Base-by-base conservation (phyloP, 2,797 vertebrate species). In the Gadopsis marmoratus region DNA sequence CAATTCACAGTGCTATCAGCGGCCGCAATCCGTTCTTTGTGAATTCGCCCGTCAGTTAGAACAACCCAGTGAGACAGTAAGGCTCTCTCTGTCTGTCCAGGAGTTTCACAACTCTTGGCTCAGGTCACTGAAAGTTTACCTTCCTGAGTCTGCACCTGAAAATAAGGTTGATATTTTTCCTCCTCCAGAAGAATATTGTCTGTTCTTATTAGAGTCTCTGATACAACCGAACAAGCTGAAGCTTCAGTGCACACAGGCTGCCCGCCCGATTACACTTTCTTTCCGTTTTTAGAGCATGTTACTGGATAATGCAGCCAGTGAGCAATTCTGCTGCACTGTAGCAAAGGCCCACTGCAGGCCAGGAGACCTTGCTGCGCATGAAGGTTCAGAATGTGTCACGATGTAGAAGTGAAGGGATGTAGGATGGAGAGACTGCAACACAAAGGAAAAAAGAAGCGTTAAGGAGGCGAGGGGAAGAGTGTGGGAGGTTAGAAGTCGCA, bases 181-280 rank as follows among this genome's bases (percentile, higher is more conserved):
- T 63, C 71, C 70, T 61, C 71, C 29, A 88, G 87, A 83, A 90
- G 89, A 87, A 87, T 50, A 82, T 83, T 93, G 92, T 93, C 91
- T 81, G 71, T 89, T 93, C 92, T 88, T 83, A 91, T 94, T 93
- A 93, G 73, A 86, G 77, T 93, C 86, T 83, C 68, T 69, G 86
- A 88, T 86, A 89, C 83, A 62, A 74, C 14, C 59, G 50, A 56
- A 83, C 76, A 81, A 58, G 83, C 83, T 74, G 82, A 79, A 87
- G 88, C 90, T 90, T 76, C 84, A 71, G 78, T 83, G 89, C 86
- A 88, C 86, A 86, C 69, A 59, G 68, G n/a, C 87, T 82, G 77
- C 79, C 81, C 31, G 82, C 79, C 87, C 78, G 90, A 94, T 90
- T 91, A 90, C 86, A 74, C 89, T 79, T 48, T 41, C 79, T 43